Evolutionary conservation across 2,888 invertebrate species (phyloP).

Genomic region (Mythimna lalbum): DNA sequence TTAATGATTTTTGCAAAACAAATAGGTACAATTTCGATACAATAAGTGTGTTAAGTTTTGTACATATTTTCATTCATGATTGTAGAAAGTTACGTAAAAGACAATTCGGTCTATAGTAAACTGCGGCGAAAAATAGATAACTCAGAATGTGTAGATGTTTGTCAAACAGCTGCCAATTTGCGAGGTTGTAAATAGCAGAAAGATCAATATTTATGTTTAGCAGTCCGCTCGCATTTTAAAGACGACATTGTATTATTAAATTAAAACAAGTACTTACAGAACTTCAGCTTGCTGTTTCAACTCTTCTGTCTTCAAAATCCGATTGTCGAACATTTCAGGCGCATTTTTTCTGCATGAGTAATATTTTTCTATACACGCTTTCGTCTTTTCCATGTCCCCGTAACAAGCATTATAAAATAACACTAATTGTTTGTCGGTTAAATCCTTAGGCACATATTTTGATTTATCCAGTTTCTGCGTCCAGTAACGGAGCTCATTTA

Average conservation of each 20-base stretch:
- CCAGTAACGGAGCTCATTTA: constrained; percentile 85
- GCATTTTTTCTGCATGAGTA: constrained; percentile 90
- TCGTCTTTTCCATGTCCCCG: constrained; percentile 90
- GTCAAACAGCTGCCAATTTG: constrained; percentile 16
- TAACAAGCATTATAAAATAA: constrained; percentile 93
- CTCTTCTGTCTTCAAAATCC: constrained; percentile 89
- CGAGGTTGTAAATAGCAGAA: not conserved
- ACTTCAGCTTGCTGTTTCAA: constrained; percentile 84
- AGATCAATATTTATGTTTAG: constrained; percentile 4
- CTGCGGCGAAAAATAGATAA: not conserved
- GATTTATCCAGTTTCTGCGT: constrained; percentile 85
- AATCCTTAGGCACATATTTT: constrained; percentile 88
- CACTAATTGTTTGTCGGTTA: constrained; percentile 91
- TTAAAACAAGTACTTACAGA: constrained; percentile 84
- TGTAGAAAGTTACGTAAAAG: not conserved
- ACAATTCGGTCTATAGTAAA: not conserved
- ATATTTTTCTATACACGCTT: constrained; percentile 92
- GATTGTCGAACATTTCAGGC: constrained; percentile 92
- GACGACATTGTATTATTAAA: constrained; percentile 20
- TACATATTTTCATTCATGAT: constrained; percentile 11
- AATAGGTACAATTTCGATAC: not conserved
- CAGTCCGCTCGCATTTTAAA: not conserved
- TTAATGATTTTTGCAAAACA: not conserved
- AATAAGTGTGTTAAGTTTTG: not conserved
- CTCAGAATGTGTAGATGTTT: not conserved